Base-by-base conservation (phyloP, 2,113 vertebrate species). In the Saguinus midas region DNA sequence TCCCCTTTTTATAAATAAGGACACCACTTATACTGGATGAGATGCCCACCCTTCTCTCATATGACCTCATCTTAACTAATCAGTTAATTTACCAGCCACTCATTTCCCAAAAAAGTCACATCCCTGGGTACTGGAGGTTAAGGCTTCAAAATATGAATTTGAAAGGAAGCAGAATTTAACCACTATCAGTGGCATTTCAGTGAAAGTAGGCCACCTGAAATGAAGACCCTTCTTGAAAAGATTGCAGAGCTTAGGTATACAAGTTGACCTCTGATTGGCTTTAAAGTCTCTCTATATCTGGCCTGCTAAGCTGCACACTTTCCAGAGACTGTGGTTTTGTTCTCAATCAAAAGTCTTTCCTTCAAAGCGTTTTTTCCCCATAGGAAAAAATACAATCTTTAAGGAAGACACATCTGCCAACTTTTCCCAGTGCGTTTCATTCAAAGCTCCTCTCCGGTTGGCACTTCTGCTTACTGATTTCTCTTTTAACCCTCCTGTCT, bases 331-430 rank as follows among this genome's bases (percentile, higher is more conserved):
- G 76, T 91, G 58, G 68, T 85, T 93, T 88, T 79, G 14, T 95
- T 92, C 64, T 82, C 90, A 92, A 92, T 93, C 10, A 87, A 95
- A 97, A 68, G 27, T 72, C 16, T 84, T 45, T 83, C 83, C 52
- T 94, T 97, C 88, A 96, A 94, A 96, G 55, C 37, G 43, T 50
- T 97, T 97, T 92, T 72, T 37, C 13, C 68, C 50, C 55, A 52
- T 7, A 61, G 12, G 61, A 90, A 80, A 96, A 50, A 95, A 78
- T n/a, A 40, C 90, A 87, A n/a, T 72, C n/a, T 92, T 79, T 61
- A 80, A 20, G 43, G 55, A 91, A 86, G 72, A 87, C 25, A 52
- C 0, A 45, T 70, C 37, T n/a, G 86, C 78, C 93, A 89, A 73
- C 7, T 50, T 91, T 86, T 18, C 70, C 48, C 27, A 29, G 37